Base-by-base conservation (phyloP, 2,113 vertebrate species). In the Catagonus wagneri region DNA sequence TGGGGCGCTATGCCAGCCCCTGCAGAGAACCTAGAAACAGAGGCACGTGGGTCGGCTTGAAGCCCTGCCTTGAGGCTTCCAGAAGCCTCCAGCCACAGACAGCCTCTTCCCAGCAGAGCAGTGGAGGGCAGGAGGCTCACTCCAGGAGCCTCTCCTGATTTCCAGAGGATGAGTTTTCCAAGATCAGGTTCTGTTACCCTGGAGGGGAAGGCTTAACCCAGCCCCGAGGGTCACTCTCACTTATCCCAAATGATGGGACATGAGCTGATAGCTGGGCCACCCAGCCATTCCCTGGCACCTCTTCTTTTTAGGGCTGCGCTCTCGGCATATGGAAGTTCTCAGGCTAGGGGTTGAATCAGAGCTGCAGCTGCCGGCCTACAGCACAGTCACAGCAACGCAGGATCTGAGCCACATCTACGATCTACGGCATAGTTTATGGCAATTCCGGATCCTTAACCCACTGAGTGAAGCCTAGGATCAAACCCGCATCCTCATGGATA, bases 21-120 rank as follows among this genome's bases (percentile, higher is more conserved):
- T 34, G 20, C 36, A 39, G 29, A 29, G 86, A 88, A 29, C 10
- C 69, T 7, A 14, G 32, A 10, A 16, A 17, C 22, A 29, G 60
- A 36, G 25, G 22, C 27, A 36, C 16, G n/a, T 29, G 0, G 8
- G 75, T 25, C 0, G 0, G 23, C 20, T 2, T 60, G 17, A 79
- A 36, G 36, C 58, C n/a, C n/a, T 16, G 27, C 34, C 63, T 69
- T 6, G 34, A 29, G 34, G 58, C 32, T 34, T 54, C 63, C 29
- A 69, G 74, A 60, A 7, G 83, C 34, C 54, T n/a, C 54, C 39
- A 16, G 32, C 72, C 36, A 60, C 58, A 50, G 6, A 13, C 25
- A 44, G 68, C 39, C 58, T 25, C 58, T 65, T 58, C 19, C 52
- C 36, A 22, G 17, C 39, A 25, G 29, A 3, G 44, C 60, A 52